A percentile compares a stretch with the other conserved stretches of the same genome.
Conservation (phyloP, 2,797 vertebrate species). For the Balearica regulorum region DNA sequence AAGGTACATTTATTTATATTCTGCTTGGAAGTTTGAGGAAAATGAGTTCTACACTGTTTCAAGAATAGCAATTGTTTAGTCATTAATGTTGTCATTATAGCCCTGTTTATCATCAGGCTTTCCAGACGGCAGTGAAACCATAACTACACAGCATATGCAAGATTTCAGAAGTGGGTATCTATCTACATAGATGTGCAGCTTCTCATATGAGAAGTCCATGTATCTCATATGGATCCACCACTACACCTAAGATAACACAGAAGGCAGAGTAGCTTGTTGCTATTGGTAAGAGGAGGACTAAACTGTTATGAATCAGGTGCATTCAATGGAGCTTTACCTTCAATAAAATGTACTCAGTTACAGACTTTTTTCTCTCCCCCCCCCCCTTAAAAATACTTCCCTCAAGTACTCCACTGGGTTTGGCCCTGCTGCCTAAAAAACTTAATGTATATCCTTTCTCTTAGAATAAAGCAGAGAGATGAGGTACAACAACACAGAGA, state of each 20-base stretch:
- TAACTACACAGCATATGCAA: background rate
- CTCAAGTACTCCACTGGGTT: background rate
- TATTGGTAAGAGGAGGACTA: background rate
- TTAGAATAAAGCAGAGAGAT: background rate
- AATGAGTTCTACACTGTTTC: background rate
- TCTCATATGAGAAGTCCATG: background rate
- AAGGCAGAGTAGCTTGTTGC: background rate
- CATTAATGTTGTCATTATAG: background rate
- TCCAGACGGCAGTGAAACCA: background rate
- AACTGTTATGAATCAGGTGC: background rate
- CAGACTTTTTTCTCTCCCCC: background rate
- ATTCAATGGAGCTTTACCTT: background rate
- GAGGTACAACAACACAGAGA: background rate
- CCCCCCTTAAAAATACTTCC: background rate
- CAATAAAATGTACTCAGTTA: background rate
- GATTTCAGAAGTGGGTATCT: background rate
- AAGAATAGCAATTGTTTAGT: background rate
- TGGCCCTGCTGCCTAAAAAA: background rate
- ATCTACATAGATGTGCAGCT: background rate
- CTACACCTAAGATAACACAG: background rate
- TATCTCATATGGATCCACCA: background rate
- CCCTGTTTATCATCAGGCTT: background rate
- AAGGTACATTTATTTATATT: background rate
- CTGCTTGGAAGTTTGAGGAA: background rate
- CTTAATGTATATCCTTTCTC: rapidly evolving